Evolutionary conservation across 2,797 vertebrate species (phyloP).

Genomic region (Enteromius afrohamiltoni): DNA sequence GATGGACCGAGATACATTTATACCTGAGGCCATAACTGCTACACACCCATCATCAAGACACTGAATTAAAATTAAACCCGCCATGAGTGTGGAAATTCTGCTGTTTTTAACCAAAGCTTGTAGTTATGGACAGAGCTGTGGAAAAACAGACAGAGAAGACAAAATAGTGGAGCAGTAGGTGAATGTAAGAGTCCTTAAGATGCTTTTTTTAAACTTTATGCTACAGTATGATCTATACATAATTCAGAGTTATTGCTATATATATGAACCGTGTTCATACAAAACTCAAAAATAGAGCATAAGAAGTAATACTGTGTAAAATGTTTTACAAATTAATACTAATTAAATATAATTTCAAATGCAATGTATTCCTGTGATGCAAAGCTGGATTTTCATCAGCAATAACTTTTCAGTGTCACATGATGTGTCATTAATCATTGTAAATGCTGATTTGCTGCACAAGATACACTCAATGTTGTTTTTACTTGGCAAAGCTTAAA

Average conservation of each 20-base stretch:
- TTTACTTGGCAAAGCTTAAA: background rate
- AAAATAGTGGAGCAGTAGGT: background rate
- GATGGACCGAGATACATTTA: constrained; percentile 26
- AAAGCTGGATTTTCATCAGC: no score
- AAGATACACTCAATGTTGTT: no score
- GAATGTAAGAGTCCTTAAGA: background rate
- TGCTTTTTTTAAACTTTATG: background rate
- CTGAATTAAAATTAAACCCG: constrained; percentile 17
- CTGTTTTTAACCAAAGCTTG: background rate
- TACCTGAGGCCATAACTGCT: constrained; percentile 39
- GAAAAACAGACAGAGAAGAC: background rate
- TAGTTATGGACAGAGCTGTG: background rate
- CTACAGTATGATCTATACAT: background rate
- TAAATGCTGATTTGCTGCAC: no score
- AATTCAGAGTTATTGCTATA: background rate
- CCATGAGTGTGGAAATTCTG: background rate
- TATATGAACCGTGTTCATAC: background rate
- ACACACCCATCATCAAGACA: background rate
- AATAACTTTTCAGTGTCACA: no score
- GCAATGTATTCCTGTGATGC: background rate
- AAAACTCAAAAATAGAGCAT: background rate
- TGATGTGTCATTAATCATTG: no score
- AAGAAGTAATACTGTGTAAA: background rate
- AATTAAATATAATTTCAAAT: background rate
- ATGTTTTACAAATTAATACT: background rate